Evolutionary conservation across 1,140 invertebrate species (phyloP).

Genomic region (Hermetia illucens): DNA sequence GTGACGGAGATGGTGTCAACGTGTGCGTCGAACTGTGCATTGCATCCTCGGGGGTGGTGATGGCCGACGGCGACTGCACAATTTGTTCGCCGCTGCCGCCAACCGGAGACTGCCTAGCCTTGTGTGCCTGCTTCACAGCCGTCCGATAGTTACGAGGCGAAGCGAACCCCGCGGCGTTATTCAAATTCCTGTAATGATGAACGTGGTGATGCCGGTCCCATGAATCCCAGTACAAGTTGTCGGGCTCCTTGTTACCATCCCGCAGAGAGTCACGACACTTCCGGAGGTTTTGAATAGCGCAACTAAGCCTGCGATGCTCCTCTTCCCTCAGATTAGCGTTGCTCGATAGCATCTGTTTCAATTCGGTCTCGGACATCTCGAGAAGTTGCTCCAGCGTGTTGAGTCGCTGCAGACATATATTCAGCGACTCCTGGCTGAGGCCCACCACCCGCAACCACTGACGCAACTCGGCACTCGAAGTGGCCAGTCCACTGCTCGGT

Average conservation of each 20-base stretch:
- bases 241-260: slow-evolving; percentile 25
- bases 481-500: slow-evolving; percentile 38
- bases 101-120: slow-evolving; percentile 7
- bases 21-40: slow-evolving; percentile 16
- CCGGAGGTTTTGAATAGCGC: slow-evolving; percentile 72
- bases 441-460: slow-evolving; percentile 83
- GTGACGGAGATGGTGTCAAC: slow-evolving; percentile 25
- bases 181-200: slow-evolving; percentile 10
- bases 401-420: slow-evolving; percentile 40
- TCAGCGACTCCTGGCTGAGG: slow-evolving; percentile 30
- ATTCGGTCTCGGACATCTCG: slow-evolving; percentile 69
- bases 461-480: slow-evolving; percentile 51
- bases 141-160: slow-evolving; percentile 20
- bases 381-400: slow-evolving; percentile 62
- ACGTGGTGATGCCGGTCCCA: slow-evolving; percentile 54
- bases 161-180: slow-evolving; percentile 17
- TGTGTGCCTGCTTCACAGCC: slow-evolving; percentile 10
- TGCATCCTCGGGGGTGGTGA: slow-evolving; percentile 10
- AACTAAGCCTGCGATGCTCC: slow-evolving; percentile 61
- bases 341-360: slow-evolving; percentile 54
- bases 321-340: slow-evolving; percentile 52
- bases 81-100: slow-evolving; percentile 3
- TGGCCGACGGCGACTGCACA: slow-evolving; percentile 4
- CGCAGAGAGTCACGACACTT: slow-evolving; percentile 12
- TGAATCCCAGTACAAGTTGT: slow-evolving; percentile 81